Evolutionary conservation across 2,888 invertebrate species (phyloP), one percentile per base, ranked within the genome.

Genomic region (Catocala sponsa): DNA sequence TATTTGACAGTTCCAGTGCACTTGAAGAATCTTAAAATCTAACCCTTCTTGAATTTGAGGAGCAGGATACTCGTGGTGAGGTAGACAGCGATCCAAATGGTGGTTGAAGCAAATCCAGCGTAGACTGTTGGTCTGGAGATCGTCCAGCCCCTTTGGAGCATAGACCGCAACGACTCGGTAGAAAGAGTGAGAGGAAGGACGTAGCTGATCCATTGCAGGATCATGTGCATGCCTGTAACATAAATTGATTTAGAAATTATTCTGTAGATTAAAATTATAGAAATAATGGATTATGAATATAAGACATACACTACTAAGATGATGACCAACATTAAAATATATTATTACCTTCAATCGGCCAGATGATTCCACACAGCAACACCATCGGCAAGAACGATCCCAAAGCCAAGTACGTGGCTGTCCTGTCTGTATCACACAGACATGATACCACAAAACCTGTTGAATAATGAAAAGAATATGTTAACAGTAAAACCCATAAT

Each of bases 301-400:
- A n/a, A n/a, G n/a, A n/a, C n/a, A n/a, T n/a, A n/a, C n/a, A n/a
- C n/a, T n/a, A n/a, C n/a, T n/a, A n/a, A n/a, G n/a, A n/a, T n/a
- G n/a, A n/a, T n/a, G n/a, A n/a, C n/a, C n/a, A n/a, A n/a, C n/a
- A n/a, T n/a, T n/a, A n/a, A n/a, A n/a, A n/a, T n/a, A n/a, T n/a
- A n/a, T n/a, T 10, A 49, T 80, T 83, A 93, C 94, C 98, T 95
- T 99, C 98, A 66, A 98, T 95, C 0, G 99, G 99, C 99, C 99
- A 99, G 76, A 99, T 97, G 65, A 99, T 98, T 54, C 98, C 98
- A 75, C 98, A 98, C 5, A 98, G 90, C 96, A 98, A 95, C 15
- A 98, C 96, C 87, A 98, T 97, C 0, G 98, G 98, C 65, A 98
- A 87, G 88, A 98, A 98, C 0, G 97, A 97, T 0, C 98, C 98